Conservation (phyloP, 2,888 invertebrate genomes). For the Digitonthophagus gazella region DNA sequence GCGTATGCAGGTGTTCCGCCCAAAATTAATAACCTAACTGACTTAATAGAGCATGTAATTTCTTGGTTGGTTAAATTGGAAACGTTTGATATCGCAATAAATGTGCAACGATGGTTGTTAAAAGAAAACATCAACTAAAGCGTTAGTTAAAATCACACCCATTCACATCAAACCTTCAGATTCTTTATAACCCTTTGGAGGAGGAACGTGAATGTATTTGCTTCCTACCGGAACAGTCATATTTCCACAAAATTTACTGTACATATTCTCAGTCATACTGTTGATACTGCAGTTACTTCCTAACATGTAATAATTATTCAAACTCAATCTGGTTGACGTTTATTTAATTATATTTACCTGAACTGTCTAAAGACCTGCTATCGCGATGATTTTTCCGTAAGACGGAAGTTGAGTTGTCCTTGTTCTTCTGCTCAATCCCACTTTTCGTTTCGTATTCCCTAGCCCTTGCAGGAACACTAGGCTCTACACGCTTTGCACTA, state of each 20-base stretch:
- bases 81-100: background rate
- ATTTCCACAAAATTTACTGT: conserved; percentile 64
- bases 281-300: conserved; percentile 56
- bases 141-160: conserved; percentile 19
- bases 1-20: background rate
- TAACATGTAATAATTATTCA: too few species aligned
- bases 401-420: conserved; percentile 36
- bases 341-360: too few species aligned
- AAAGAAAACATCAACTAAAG: conserved; percentile 8
- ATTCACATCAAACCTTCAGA: conserved; percentile 42
- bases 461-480: conserved; percentile 71
- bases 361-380: conserved; percentile 57
- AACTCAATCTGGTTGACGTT: too few species aligned
- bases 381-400: conserved; percentile 51
- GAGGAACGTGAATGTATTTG: conserved; percentile 75
- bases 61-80: background rate
- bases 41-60: background rate
- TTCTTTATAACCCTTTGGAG: conserved; percentile 61
- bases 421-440: conserved; percentile 40
- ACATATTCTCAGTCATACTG: conserved; percentile 51
- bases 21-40: conserved; percentile 3
- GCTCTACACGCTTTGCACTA: conserved; percentile 66
- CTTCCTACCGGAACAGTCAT: conserved; percentile 75
- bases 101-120: conserved; percentile 2
- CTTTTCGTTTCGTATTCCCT: conserved; percentile 69